Percentiles rank a stretch among this genome's conserved stretches.
These are phyloP conservation scores for Poeciliopsis paucimaculata DNA, from an alignment of 2,797 vertebrate species.

Conservation along the genomic window DNA sequence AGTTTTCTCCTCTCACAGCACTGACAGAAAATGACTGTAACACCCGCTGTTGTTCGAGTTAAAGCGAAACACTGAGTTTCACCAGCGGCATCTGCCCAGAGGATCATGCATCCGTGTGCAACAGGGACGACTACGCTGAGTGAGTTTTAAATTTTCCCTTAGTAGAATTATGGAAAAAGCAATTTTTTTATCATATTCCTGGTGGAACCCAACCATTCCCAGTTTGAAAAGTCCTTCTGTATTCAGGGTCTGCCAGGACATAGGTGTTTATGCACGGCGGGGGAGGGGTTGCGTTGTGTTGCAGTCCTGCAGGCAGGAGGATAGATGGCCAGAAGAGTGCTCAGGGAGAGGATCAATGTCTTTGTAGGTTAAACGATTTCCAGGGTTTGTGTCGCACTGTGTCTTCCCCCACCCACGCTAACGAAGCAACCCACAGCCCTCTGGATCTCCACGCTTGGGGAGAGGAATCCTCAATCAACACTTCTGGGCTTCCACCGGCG, in stretches of 20 bases:
- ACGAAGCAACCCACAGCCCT: slow-evolving; percentile 34
- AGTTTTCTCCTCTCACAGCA: slow-evolving; percentile 21
- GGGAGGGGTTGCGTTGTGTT: slow-evolving; percentile 52
- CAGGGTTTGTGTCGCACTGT: slow-evolving; percentile 52
- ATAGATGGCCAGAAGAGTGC: slow-evolving; percentile 53
- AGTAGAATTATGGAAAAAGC: slow-evolving; percentile 42
- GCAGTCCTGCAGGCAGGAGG: slow-evolving; percentile 63
- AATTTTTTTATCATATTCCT: slow-evolving; percentile 26
- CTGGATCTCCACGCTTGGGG: slow-evolving; percentile 44
- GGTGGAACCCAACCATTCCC: slow-evolving; percentile 19
- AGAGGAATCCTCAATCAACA: slow-evolving; percentile 75
- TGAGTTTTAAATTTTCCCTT: slow-evolving; percentile 48
- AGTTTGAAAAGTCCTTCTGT: slow-evolving; percentile 36
- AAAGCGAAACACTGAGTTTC: slow-evolving; percentile 32
- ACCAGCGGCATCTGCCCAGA: slow-evolving; percentile 27
- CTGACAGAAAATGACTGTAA: slow-evolving; percentile 27
- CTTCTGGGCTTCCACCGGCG: slow-evolving; percentile 84
- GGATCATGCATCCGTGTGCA: slow-evolving; percentile 41
- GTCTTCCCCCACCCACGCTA: slow-evolving; percentile 37
- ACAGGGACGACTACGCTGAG: slow-evolving; percentile 49
- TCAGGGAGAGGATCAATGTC: slow-evolving; percentile 62
- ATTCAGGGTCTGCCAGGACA: slow-evolving; percentile 41
- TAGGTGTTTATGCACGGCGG: slow-evolving; percentile 25
- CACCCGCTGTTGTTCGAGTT: slow-evolving; percentile 23
- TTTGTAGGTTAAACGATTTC: slow-evolving; percentile 62